A percentile compares a stretch with the other conserved stretches of the same genome.
Evolutionary conservation across 2,797 vertebrate genomes (phyloP).

Genomic region (Odontamblyopus rebecca): DNA sequence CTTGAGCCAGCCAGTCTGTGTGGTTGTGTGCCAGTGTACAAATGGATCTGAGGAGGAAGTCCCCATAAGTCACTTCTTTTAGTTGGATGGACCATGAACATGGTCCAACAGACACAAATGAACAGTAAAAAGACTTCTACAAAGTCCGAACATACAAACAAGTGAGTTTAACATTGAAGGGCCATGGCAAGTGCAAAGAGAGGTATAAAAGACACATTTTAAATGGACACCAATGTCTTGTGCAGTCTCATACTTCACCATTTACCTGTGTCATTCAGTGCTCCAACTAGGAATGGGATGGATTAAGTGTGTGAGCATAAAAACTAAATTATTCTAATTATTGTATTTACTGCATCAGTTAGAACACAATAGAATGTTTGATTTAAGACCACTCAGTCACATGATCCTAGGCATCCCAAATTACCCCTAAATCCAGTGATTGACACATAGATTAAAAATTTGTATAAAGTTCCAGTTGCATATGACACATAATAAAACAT

Average conservation of each 20-base stretch:
- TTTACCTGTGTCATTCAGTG: conserved; percentile 61
- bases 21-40: conserved; percentile 21
- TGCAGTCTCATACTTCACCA: conserved; percentile 49
- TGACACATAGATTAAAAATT: conserved; percentile 59
- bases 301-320: conserved; percentile 37
- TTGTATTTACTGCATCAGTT: conserved; percentile 40
- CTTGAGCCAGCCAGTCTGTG: conserved; percentile 36
- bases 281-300: conserved; percentile 37
- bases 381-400: conserved; percentile 37
- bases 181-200: conserved; percentile 37
- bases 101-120: conserved; percentile 27
- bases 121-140: conserved; percentile 26
- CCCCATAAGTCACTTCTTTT: conserved; percentile 34
- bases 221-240: conserved; percentile 52
- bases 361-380: conserved; percentile 27
- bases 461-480: conserved; percentile 62
- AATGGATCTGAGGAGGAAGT: conserved; percentile 24
- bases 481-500: conserved; percentile 40
- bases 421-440: conserved; percentile 43
- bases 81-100: conserved; percentile 16
- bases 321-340: conserved; percentile 23
- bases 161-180: conserved; percentile 40
- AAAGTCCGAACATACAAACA: conserved; percentile 22
- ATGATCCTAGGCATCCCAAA: conserved; percentile 45
- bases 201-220: conserved; percentile 48